These are phyloP conservation scores for Mythimna lalbum DNA, from an alignment of 2,888 invertebrate genomes.

Conservation along the genomic window DNA sequence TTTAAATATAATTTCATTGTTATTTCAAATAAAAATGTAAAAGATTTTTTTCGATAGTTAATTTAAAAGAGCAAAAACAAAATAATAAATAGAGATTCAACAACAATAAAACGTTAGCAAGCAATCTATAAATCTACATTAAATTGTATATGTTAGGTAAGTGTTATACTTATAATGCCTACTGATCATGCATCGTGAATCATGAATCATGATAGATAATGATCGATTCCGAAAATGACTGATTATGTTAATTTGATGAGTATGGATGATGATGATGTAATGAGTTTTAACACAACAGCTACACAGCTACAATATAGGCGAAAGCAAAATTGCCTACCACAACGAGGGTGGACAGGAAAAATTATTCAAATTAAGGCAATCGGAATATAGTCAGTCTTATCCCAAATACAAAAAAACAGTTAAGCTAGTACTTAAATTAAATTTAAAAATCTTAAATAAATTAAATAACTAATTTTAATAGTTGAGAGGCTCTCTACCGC, in stretches of 20 bases:
- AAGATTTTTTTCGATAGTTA: background rate
- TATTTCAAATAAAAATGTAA: background rate
- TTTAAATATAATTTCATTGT: constrained; percentile 12
- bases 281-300: constrained; percentile 8
- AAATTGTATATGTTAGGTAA: constrained; percentile 35
- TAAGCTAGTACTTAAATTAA: background rate
- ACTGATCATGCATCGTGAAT: constrained; percentile 50
- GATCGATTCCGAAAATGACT: constrained; percentile 32
- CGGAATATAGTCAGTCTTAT: constrained; percentile 20
- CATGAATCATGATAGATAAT: constrained; percentile 28
- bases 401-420: constrained; percentile 6
- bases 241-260: constrained; percentile 49
- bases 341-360: constrained; percentile 49
- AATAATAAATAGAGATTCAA: constrained; percentile 16
- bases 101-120: constrained; percentile 18
- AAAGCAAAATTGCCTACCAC: constrained; percentile 41
- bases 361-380: background rate
- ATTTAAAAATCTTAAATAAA: background rate
- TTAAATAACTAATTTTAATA: background rate
- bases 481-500: background rate
- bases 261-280: constrained; percentile 35
- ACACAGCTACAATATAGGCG: constrained; percentile 28
- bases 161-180: constrained; percentile 18
- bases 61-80: constrained; percentile 1
- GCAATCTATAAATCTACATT: constrained; percentile 31